phyloP scores from a whole-genome alignment of 2,113 vertebrate species.

The Callipepla californica region DNA sequence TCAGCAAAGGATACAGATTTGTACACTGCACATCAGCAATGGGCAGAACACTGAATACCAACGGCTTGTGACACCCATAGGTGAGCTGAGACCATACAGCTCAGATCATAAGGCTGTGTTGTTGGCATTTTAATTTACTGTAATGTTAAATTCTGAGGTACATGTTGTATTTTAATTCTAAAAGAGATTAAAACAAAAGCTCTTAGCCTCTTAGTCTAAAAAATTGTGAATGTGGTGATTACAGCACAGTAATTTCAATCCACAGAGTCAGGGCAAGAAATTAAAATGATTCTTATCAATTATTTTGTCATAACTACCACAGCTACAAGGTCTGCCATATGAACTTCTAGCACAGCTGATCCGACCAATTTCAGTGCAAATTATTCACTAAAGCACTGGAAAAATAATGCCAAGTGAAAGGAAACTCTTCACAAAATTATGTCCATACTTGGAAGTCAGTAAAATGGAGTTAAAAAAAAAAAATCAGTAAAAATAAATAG shows the following conservation, averaged over 20 bases:
- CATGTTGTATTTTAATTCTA: neutral
- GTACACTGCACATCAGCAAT: neutral
- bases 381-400: neutral
- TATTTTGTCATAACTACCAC: neutral
- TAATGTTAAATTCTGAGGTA: neutral
- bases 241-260: neutral
- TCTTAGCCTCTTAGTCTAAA: neutral
- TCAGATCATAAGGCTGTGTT: neutral
- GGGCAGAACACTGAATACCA: neutral
- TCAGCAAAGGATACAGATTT: neutral
- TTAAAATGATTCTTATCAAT: neutral
- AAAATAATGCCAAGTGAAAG: neutral
- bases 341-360: neutral
- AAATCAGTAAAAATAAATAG: neutral
- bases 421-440: neutral
- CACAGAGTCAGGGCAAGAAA: neutral
- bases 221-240: neutral
- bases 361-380: neutral
- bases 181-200: neutral
- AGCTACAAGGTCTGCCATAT: neutral
- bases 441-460: neutral
- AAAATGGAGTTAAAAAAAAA: too few relatives aligned
- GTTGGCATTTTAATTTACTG: neutral
- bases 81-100: neutral
- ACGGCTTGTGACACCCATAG: neutral